These are phyloP conservation scores for Diaphora mendica DNA, from an alignment of 2,888 invertebrate species.

Conservation along the genomic window DNA sequence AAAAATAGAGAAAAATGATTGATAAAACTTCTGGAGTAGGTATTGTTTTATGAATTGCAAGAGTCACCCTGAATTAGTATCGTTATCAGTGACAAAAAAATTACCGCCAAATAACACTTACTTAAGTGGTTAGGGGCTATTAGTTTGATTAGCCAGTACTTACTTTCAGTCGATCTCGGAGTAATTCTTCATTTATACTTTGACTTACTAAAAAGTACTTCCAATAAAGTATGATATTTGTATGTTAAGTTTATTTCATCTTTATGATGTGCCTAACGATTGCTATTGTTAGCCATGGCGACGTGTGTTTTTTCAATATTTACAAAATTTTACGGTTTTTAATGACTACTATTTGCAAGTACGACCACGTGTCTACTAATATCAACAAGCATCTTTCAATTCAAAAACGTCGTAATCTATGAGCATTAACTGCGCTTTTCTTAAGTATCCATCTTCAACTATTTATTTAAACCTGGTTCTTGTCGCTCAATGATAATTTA, in stretches of 20 bases:
- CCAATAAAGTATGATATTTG: not conserved
- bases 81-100: not conserved
- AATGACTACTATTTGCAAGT: no score
- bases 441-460: no score
- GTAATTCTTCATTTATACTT: not conserved
- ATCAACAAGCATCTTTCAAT: no score
- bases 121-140: not conserved
- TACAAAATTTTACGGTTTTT: no score
- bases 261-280: not conserved
- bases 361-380: no score
- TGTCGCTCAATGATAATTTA: no score
- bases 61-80: no score
- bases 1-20: not conserved
- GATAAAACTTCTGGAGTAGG: not conserved
- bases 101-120: not conserved
- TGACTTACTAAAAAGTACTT: not conserved
- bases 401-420: no score
- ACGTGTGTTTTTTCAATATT: no score
- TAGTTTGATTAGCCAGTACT: not conserved
- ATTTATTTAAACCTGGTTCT: no score
- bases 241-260: not conserved
- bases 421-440: no score
- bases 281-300: no score
- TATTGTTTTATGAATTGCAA: not conserved
- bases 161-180: not conserved